Percentiles rank a stretch among this genome's conserved stretches.
Conservation (phyloP, 2,113 vertebrate species). For the Empidonax traillii region DNA sequence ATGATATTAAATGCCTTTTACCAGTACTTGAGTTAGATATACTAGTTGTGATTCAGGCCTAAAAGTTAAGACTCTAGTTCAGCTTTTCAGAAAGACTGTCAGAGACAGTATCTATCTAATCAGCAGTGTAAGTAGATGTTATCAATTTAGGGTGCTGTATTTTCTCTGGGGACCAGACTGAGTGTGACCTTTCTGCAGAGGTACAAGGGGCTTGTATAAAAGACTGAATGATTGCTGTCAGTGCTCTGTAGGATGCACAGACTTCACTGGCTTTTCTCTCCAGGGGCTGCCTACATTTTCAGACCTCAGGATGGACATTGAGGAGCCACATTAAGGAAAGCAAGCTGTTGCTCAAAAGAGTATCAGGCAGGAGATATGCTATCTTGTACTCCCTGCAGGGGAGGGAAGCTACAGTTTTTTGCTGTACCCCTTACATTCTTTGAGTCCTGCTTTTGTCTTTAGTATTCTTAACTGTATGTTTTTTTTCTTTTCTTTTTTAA, state of each 20-base stretch:
- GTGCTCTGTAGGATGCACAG: not conserved
- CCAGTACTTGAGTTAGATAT: not conserved
- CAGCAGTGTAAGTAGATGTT: not conserved
- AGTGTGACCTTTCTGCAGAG: not conserved
- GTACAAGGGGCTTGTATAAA: not conserved
- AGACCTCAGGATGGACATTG: not conserved
- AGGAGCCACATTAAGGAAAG: not conserved
- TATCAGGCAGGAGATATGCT: rapidly evolving
- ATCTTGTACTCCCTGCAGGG: not conserved
- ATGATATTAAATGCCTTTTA: not conserved
- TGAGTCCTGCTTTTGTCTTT: not conserved
- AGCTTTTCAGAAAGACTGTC: not conserved
- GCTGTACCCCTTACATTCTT: not conserved
- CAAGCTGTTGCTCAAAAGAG: not conserved
- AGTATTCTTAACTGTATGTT: not conserved
- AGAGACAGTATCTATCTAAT: not conserved
- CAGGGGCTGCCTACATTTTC: not conserved
- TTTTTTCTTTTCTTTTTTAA: not conserved
- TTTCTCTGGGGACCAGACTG: not conserved
- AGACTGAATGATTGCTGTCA: not conserved
- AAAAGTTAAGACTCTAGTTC: not conserved
- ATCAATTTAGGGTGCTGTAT: not conserved
- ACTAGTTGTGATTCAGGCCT: not conserved
- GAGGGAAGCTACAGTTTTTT: not conserved
- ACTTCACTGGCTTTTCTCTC: not conserved